These are phyloP conservation scores for Gasterosteus aculeatus DNA, from an alignment of 2,113 vertebrate genomes.

Conservation along the genomic window DNA sequence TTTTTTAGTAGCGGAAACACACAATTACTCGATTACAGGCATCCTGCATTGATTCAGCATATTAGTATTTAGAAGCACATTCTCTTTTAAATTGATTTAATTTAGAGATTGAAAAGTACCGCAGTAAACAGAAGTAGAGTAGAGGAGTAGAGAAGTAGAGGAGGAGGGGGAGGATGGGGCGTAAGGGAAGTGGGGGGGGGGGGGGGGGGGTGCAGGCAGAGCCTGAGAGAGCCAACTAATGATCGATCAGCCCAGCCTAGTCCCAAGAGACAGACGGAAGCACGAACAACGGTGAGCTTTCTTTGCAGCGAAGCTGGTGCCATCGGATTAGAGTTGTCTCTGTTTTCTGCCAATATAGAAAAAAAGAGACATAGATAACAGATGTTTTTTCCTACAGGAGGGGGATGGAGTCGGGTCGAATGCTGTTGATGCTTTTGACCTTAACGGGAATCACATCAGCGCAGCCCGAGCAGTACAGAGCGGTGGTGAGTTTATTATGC, in stretches of 20 bases:
- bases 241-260: constrained; percentile 70
- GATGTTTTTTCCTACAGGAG: constrained; percentile 18
- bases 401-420: constrained; percentile 55
- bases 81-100: no score
- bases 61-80: not conserved
- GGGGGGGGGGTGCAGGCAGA: not conserved
- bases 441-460: constrained; percentile 44
- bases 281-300: constrained; percentile 59
- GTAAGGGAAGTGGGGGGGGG: not conserved
- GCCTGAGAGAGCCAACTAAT: not conserved
- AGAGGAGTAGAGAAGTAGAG: not conserved
- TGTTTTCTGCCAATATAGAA: not conserved
- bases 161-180: not conserved
- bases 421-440: constrained; percentile 47
- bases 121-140: not conserved
- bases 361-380: not conserved
- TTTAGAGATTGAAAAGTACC: not conserved
- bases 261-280: constrained; percentile 48
- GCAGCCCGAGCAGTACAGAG: constrained; percentile 71
- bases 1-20: not conserved
- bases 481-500: constrained; percentile 72
- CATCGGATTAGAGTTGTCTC: not conserved
- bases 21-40: no score
- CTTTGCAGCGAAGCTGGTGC: constrained; percentile 10
- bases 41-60: no score